Evolutionary conservation across 2,888 invertebrate species (phyloP).

Genomic region (Plebejus argus): DNA sequence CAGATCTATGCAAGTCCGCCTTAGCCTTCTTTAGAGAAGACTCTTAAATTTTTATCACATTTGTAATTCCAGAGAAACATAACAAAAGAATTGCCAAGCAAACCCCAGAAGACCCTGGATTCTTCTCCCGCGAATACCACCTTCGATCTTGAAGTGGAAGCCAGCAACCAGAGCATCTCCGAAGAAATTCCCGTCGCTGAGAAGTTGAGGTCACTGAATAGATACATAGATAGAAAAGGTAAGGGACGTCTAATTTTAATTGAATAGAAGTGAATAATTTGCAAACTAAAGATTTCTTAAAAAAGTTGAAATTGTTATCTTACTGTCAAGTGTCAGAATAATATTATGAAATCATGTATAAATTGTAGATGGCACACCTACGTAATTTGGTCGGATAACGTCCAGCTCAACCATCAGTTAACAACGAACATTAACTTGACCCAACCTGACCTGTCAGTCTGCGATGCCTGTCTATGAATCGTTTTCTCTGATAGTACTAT

Average conservation of each 20-base stretch:
- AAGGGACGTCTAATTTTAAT: conserved; percentile 31
- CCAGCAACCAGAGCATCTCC: conserved; percentile 64
- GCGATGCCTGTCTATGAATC: background rate
- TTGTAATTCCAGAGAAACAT: conserved; percentile 52
- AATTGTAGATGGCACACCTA: too few species aligned
- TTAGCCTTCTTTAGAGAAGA: background rate
- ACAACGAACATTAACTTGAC: too few species aligned
- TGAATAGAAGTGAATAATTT: background rate
- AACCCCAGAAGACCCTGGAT: conserved; percentile 36
- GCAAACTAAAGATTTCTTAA: too few species aligned
- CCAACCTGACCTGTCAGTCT: too few species aligned
- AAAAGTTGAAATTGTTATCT: too few species aligned
- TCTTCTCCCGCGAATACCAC: conserved; percentile 52
- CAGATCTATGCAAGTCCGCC: too few species aligned
- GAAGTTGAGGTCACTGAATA: conserved; percentile 65
- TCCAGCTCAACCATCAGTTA: too few species aligned
- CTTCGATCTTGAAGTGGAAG: conserved; percentile 59
- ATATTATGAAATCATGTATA: too few species aligned
- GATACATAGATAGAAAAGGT: conserved; percentile 74
- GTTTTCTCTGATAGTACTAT: background rate
- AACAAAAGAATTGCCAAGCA: conserved; percentile 42
- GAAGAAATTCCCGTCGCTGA: conserved; percentile 73
- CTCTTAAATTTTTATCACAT: background rate
- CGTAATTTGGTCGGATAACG: too few species aligned
- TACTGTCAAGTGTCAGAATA: too few species aligned